Conservation (phyloP, 2,888 invertebrate genomes). For the Sminthurides aquaticus region DNA sequence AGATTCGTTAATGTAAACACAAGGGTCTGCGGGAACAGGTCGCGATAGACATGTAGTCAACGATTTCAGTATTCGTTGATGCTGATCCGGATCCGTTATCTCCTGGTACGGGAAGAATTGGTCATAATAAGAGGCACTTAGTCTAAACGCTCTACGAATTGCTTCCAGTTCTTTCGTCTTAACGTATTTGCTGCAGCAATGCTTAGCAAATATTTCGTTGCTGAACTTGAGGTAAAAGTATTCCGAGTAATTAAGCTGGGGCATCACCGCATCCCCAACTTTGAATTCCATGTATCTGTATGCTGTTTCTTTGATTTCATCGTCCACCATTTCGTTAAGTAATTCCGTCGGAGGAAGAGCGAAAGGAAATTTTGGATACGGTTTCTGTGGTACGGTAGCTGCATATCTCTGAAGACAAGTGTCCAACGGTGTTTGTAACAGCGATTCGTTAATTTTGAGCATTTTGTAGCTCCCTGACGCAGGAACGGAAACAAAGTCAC, state of each 20-base stretch:
- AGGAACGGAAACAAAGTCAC: background rate
- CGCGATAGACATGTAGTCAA: background rate
- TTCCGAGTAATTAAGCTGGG: background rate
- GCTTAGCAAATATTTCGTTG: background rate
- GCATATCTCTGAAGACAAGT: background rate
- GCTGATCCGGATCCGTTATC: background rate
- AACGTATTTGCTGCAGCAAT: background rate
- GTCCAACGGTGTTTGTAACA: background rate
- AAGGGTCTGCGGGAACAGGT: background rate
- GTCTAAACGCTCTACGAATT: background rate
- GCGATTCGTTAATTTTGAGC: background rate
- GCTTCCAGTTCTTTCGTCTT: background rate
- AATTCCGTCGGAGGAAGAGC: background rate
- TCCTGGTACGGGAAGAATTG: constrained; percentile 8
- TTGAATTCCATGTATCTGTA: background rate
- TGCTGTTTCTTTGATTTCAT: background rate
- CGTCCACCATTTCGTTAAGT: background rate
- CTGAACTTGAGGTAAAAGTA: background rate
- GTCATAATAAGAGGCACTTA: background rate
- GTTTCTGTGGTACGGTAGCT: background rate
- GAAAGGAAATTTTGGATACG: background rate
- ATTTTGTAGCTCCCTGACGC: background rate
- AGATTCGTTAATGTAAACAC: background rate
- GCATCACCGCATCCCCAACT: background rate
- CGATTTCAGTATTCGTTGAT: background rate